Conservation (phyloP, 2,797 vertebrate species). For the Xenentodon cancila region DNA sequence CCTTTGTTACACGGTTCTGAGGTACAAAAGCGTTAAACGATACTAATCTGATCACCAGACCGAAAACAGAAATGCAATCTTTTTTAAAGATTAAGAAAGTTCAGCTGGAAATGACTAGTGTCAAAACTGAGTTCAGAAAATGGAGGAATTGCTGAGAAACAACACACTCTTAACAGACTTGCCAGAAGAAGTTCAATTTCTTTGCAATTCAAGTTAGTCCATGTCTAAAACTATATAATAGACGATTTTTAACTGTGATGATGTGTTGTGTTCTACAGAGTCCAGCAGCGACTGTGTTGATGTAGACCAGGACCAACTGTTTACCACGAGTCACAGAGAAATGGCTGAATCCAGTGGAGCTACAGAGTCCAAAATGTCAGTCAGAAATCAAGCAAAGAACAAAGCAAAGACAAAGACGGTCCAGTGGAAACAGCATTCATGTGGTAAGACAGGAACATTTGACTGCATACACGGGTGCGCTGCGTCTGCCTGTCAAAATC, state of each 20-base stretch:
- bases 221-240: not conserved
- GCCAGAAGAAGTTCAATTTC: no score
- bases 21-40: no score
- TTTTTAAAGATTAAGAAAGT: no score
- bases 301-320: not conserved
- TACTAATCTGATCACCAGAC: no score
- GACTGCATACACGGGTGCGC: not conserved
- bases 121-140: slow-evolving; percentile 36
- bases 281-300: not conserved
- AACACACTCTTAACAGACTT: not conserved
- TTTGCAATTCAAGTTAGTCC: no score
- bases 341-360: not conserved
- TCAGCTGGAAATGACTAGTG: no score
- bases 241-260: not conserved
- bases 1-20: no score
- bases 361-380: not conserved
- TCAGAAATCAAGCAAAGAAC: not conserved
- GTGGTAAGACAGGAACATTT: not conserved
- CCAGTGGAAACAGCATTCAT: not conserved
- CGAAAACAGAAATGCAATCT: no score
- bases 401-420: not conserved
- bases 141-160: slow-evolving; percentile 34
- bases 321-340: not conserved
- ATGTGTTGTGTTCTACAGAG: slow-evolving; percentile 22
- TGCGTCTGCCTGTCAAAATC: no score